Percentiles rank a stretch among this genome's conserved stretches.
Evolutionary conservation across 2,797 vertebrate genomes (phyloP).

Genomic region (Hippopotamyrus pictus): DNA sequence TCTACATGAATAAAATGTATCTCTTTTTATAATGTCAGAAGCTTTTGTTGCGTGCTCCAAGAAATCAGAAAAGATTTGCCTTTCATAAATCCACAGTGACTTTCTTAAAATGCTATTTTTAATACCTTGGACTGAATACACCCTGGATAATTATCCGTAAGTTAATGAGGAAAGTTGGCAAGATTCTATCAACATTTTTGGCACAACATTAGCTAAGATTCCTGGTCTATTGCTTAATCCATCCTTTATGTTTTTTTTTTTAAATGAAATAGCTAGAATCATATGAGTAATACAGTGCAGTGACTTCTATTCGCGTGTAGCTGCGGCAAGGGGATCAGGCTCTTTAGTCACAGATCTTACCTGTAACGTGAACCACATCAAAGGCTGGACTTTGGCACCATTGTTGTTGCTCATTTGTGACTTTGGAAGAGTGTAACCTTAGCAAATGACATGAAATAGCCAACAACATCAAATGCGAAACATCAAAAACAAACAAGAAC

Average conservation of each 20-base stretch:
- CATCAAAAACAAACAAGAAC: background rate
- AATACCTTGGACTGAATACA: background rate
- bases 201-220: background rate
- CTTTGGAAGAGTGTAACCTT: background rate
- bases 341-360: background rate
- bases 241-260: background rate
- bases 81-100: background rate
- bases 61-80: constrained; percentile 1
- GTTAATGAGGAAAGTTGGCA: background rate
- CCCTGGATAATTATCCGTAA: background rate
- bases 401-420: background rate
- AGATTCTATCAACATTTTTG: background rate
- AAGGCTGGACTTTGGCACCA: background rate
- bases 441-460: background rate
- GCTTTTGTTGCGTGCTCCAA: background rate
- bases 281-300: background rate
- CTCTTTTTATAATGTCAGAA: background rate
- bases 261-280: background rate
- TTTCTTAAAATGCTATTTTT: constrained; percentile 3
- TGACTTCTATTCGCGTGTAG: background rate
- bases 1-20: constrained; percentile 3
- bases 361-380: background rate
- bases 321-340: background rate
- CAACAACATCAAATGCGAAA: background rate
- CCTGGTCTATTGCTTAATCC: background rate